These are phyloP conservation scores for Mellilla xanthometata DNA, from an alignment of 2,888 invertebrate genomes.

Conservation along the genomic window DNA sequence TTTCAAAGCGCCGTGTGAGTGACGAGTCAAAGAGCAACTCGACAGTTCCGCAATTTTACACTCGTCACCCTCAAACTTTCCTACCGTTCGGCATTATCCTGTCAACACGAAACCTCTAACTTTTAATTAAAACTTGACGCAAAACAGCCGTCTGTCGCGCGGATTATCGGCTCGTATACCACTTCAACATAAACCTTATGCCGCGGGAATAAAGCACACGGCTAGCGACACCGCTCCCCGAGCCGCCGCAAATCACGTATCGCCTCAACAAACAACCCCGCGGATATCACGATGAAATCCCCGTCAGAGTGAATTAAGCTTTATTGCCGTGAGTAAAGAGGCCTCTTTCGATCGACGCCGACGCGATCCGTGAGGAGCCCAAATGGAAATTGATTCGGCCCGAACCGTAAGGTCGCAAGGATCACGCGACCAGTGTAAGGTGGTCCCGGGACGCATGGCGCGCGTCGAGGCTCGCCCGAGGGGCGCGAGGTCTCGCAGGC, in stretches of 20 bases:
- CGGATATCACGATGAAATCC: constrained; percentile 51
- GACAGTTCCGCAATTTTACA: constrained; percentile 16
- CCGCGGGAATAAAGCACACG: constrained; percentile 38
- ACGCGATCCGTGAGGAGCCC: constrained; percentile 46
- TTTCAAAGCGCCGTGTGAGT: no score
- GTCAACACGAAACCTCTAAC: constrained; percentile 33
- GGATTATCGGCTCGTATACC: constrained; percentile 35
- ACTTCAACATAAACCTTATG: constrained; percentile 41
- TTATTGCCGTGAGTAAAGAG: constrained; percentile 49
- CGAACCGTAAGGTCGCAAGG: constrained; percentile 65
- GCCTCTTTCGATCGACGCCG: constrained; percentile 43
- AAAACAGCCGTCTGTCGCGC: constrained; percentile 31
- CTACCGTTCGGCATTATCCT: constrained; percentile 3
- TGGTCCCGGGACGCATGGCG: constrained; percentile 46
- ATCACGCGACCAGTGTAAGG: constrained; percentile 27
- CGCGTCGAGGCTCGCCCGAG: constrained; percentile 27
- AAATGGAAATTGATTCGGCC: constrained; percentile 73
- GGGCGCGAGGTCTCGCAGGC: background rate
- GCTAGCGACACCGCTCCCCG: constrained; percentile 50
- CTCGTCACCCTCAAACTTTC: constrained; percentile 13
- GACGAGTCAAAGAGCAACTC: background rate
- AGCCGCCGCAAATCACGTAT: constrained; percentile 73
- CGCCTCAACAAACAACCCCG: constrained; percentile 69
- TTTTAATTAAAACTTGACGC: constrained; percentile 68
- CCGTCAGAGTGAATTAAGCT: constrained; percentile 55